phyloP scores from a whole-genome alignment of 2,113 vertebrate genomes.

The Symphodus melops region DNA sequence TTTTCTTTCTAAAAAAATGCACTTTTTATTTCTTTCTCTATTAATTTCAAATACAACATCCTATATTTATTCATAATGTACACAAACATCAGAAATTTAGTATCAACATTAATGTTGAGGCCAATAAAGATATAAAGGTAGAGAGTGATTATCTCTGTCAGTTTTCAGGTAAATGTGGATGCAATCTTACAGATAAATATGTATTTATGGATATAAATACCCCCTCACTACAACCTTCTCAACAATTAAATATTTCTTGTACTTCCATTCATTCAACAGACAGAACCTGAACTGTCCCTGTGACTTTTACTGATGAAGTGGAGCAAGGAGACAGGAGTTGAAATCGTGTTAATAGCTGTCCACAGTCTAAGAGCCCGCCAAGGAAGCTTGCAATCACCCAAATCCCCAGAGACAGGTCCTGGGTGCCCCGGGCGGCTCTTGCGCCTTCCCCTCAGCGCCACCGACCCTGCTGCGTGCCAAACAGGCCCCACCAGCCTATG shows the following conservation, averaged over 20 bases:
- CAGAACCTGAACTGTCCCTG: constrained; percentile 49
- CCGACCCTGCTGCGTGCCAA: constrained; percentile 68
- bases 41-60: not conserved
- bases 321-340: constrained; percentile 81
- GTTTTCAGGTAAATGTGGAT: not conserved
- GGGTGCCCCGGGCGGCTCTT: constrained; percentile 76
- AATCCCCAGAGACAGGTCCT: constrained; percentile 85
- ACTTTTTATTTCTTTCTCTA: too few species aligned
- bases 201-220: constrained; percentile 14
- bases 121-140: not conserved
- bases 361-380: constrained; percentile 71
- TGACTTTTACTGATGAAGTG: constrained; percentile 77
- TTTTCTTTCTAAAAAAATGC: too few species aligned
- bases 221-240: not conserved
- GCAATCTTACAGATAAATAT: not conserved
- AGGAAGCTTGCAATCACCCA: constrained; percentile 80
- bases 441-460: constrained; percentile 73
- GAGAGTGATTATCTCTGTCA: not conserved
- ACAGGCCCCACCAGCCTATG: constrained; percentile 70
- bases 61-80: not conserved
- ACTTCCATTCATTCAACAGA: not conserved
- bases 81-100: not conserved
- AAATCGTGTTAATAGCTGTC: constrained; percentile 90
- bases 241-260: not conserved
- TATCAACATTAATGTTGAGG: not conserved